Evolutionary conservation across 1,140 invertebrate species (phyloP).

Genomic region (Papilio machaon): DNA sequence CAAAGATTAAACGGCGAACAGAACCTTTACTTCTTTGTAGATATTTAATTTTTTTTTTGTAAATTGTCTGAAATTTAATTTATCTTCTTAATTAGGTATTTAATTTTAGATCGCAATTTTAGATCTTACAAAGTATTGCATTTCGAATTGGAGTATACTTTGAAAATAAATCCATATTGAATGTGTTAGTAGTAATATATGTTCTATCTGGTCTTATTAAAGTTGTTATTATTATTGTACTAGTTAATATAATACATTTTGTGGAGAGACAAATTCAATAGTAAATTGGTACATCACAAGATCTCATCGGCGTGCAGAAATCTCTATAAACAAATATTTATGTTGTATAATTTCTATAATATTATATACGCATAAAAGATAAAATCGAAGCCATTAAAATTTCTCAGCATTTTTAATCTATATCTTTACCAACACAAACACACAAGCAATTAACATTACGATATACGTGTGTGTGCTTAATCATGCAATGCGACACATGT

Average conservation of each 20-base stretch:
- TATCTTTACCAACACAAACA: slow-evolving; percentile 39
- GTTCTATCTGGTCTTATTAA: too few relatives aligned
- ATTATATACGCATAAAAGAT: not conserved
- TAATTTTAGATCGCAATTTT: not conserved
- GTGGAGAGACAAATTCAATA: not conserved
- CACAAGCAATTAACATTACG: slow-evolving; percentile 44
- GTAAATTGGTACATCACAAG: too few relatives aligned
- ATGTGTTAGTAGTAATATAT: too few relatives aligned
- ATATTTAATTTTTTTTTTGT: not conserved
- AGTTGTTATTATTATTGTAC: too few relatives aligned
- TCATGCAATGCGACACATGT: slow-evolving; percentile 54
- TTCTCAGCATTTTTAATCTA: slow-evolving; percentile 26
- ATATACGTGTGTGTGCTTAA: slow-evolving; percentile 44
- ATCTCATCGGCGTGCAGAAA: too few relatives aligned
- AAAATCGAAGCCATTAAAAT: not conserved
- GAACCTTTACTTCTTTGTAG: not conserved
- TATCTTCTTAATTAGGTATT: not conserved
- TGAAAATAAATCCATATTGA: too few relatives aligned
- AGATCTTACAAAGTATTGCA: not conserved
- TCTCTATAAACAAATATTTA: not conserved
- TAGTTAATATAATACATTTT: not conserved
- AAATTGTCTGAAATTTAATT: not conserved
- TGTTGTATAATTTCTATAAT: not conserved
- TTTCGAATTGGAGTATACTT: too few relatives aligned
- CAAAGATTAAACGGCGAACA: slow-evolving; percentile 27